phyloP scores from a whole-genome alignment of 2,888 invertebrate genomes.

The Pristionchus maxplancki region DNA sequence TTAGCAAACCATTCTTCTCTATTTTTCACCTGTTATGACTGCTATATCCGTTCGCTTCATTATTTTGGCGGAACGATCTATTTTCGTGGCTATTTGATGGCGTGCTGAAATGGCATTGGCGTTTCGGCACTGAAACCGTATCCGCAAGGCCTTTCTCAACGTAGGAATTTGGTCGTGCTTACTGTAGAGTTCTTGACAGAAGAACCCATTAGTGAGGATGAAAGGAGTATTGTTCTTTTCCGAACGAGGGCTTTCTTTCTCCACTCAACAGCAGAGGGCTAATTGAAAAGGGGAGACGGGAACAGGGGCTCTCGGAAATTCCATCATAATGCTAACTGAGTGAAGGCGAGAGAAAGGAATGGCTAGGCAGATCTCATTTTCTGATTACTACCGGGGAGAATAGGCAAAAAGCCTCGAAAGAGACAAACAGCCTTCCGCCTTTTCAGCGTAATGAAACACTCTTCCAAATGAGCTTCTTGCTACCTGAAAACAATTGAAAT shows the following conservation, averaged over 20 bases:
- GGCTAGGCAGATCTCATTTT: constrained; percentile 31
- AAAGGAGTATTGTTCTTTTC: neutral
- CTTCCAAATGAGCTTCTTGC: constrained; percentile 25
- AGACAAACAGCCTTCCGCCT: constrained; percentile 6
- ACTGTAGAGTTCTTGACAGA: neutral
- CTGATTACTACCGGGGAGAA: constrained; percentile 15
- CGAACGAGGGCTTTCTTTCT: neutral
- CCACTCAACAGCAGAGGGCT: neutral
- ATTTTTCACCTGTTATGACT: neutral
- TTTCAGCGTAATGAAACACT: constrained; percentile 45
- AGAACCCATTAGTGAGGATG: constrained; percentile 2
- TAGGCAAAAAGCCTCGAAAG: neutral
- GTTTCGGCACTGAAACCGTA: neutral
- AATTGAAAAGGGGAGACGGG: constrained; percentile 18
- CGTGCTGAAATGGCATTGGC: neutral
- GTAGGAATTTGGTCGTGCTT: neutral
- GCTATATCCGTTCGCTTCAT: neutral
- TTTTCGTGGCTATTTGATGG: neutral
- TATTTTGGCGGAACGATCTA: neutral
- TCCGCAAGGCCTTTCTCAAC: neutral
- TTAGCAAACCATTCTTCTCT: neutral
- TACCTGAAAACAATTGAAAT: neutral
- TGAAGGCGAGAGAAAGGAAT: neutral
- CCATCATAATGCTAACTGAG: constrained; percentile 5
- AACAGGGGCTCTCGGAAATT: neutral